Evolutionary conservation across 2,888 invertebrate genomes (phyloP).

Genomic region (Apotomis capreana): DNA sequence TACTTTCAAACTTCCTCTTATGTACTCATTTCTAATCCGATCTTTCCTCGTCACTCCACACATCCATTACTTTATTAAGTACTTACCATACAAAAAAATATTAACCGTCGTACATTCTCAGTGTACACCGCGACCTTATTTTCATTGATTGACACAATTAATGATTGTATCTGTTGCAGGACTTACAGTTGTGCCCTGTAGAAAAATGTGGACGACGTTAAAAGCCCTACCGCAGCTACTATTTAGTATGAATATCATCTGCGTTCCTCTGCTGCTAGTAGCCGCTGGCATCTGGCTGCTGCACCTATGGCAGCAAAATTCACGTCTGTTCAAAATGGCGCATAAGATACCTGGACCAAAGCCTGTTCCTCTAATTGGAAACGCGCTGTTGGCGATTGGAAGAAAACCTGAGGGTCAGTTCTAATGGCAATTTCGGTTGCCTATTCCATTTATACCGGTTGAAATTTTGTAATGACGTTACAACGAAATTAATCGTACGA

Average conservation of each 20-base stretch:
- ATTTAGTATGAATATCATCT: background rate
- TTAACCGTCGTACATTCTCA: too few species aligned
- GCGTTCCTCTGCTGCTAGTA: background rate
- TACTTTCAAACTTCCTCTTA: too few species aligned
- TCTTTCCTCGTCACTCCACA: too few species aligned
- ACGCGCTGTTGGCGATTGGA: background rate
- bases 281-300: background rate
- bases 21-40: too few species aligned
- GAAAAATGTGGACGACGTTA: background rate
- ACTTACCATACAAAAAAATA: too few species aligned
- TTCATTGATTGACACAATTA: background rate
- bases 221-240: background rate
- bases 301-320: background rate
- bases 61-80: too few species aligned
- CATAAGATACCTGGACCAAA: background rate
- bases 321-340: background rate
- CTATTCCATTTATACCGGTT: too few species aligned
- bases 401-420: background rate
- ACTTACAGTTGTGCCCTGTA: background rate
- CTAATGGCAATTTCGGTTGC: too few species aligned
- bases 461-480: too few species aligned
- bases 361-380: background rate
- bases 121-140: too few species aligned
- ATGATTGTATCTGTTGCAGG: background rate
- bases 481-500: too few species aligned